Evolutionary conservation across 2,888 invertebrate species (phyloP), one percentile per base, ranked within the genome.

Genomic region (Oegoconia quadripuncta): DNA sequence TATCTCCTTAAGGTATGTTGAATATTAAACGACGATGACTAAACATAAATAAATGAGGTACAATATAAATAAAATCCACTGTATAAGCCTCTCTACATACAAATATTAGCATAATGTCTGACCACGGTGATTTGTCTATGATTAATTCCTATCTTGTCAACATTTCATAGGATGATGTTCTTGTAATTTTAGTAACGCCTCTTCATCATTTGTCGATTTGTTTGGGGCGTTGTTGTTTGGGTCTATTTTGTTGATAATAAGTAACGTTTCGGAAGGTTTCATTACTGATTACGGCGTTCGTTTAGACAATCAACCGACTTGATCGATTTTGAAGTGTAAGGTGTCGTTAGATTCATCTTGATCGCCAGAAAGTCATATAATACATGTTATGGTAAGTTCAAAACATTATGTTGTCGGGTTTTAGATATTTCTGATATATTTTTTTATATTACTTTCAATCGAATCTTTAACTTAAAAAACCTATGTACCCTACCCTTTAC

Each of bases 1-100:
- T 78, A 74, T 70, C 70, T 73, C 55, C 60, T 72, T 62, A 61
- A 63, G 64, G 59, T 70, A 71, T 68, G 71, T 73, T 65, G 67
- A 74, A 74, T 76, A 75, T 74, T 74, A 78, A 75, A 73, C 63
- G 63, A 70, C 62, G 69, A 80, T 83, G 80, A 83, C 82, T 78
- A 62, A 74, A 75, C 78, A 70, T 59, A 71, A 74, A 81, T 74
- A 79, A 76, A 79, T 76, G 74, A 75, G 68, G 58, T 61, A 65
- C 63, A 56, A 51, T 59, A 64, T 58, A 63, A 72, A 73, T 65
- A 60, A 65, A 66, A 60, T 51, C 36, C 45, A 44, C 46, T 34
- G 37, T 55, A 51, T 58, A 55, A 59, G 49, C 55, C 48, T n/a
- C 54, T 53, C 42, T 43, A 37, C 48, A 45, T n/a, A 39, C 32